Conservation (phyloP, 2,797 vertebrate species). For the Aplochiton taeniatus region DNA sequence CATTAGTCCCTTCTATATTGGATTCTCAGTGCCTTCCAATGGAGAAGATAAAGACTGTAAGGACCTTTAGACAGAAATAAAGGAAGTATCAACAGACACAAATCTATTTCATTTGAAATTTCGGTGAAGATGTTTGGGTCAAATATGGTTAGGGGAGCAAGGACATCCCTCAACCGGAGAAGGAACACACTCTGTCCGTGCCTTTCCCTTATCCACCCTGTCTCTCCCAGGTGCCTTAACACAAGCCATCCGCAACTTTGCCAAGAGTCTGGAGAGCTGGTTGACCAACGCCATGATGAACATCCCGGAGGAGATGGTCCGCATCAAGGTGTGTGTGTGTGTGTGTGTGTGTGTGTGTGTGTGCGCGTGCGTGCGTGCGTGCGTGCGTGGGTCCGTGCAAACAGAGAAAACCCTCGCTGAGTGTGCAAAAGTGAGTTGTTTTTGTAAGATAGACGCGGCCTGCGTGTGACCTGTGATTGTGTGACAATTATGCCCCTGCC, state of each 20-base stretch:
- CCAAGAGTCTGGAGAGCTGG: conserved; percentile 96
- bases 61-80: no score
- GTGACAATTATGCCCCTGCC: background rate
- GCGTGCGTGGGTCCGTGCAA: background rate
- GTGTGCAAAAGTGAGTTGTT: background rate
- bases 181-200: no score
- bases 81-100: no score
- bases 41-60: no score
- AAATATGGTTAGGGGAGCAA: no score
- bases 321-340: conserved; percentile 80
- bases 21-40: no score
- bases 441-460: background rate
- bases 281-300: conserved; percentile 94
- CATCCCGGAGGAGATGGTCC: conserved; percentile 95
- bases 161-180: no score
- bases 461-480: background rate
- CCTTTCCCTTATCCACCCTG: background rate
- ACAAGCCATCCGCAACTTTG: conserved; percentile 95
- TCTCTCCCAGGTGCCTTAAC: conserved; percentile 89
- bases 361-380: conserved; percentile 1
- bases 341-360: conserved; percentile 5
- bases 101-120: no score
- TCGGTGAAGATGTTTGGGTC: no score
- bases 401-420: background rate
- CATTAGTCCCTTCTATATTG: no score